Evolutionary conservation across 2,888 invertebrate species (phyloP), one percentile per base, ranked within the genome.

Genomic region (Cryptosula pallasiana): DNA sequence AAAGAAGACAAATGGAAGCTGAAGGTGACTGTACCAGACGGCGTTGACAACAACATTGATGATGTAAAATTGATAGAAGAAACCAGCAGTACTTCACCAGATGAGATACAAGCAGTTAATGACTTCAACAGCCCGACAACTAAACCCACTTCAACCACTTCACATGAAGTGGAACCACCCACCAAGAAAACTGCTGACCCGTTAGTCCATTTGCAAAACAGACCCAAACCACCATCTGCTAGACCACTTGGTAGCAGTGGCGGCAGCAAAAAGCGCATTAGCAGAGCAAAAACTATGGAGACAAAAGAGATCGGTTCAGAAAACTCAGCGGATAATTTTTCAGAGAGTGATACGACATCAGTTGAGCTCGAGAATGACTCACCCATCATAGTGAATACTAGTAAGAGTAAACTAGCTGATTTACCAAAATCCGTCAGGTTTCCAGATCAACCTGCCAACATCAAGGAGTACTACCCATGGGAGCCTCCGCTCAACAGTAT

Each of bases 401-500:
- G 13, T 27, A 29, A 32, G 5, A 32, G 9, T 25, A 63, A 63
- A 27, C 32, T 32, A 32, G 63, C n/a, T 3, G 63, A 63, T 34
- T 20, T 25, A 34, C 29, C 32, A 2, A 63, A 63, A 27, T 63
- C 32, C 5, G 63, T 63, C 1, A 27, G 63, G 27, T 63, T 63
- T n/a, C 13, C 63, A 32, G 63, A 63, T 16, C 63, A 63, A 3
- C 63, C 63, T 27, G 63, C 32, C 63, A 63, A 63, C 29, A 27
- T 63, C 9, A 63, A 63, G 32, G 63, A 63, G 32, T 63, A 63
- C n/a, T 63, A 63, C 32, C 63, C 63, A 34, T 63, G 63, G 63
- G 63, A 63, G n/a, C 29, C 63, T 16, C 63, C 63, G 9, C 34
- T 25, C 3, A 20, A 63, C 32, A 63, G 63, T 32, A 63, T 63